Base-by-base conservation (phyloP, 1,140 invertebrate species). In the Eciton burchellii region DNA sequence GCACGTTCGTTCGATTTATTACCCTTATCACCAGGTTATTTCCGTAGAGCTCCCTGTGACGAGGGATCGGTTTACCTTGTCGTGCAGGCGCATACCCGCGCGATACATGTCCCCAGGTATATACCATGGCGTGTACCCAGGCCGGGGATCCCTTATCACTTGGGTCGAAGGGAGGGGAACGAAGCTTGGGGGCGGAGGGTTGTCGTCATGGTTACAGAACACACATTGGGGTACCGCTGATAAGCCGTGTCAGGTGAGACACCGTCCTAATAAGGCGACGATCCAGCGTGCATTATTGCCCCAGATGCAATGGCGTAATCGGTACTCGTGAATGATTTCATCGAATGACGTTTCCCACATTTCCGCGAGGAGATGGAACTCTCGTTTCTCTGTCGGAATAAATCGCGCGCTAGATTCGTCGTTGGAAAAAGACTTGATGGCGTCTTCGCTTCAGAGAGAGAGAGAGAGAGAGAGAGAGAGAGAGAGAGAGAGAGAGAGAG, bases 121-220 rank as follows among this genome's bases (percentile, higher is more conserved):
- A 59, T 43, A 35, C 35, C 35, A 35, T 35, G 35, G 35, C 35
- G 35, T 35, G 35, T 35, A 12, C 43, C n/a, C 60, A 52, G 56
- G 11, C 49, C 45, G 14, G 49, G n/a, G 63, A 81, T 49, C 45
- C 72, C 81, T 91, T 91, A 92, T 91, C 91, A 72, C 56, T 19
- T 81, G 65, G 35, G 81, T 35, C 63, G 24, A 73, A 70, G 81
- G 54, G 35, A 81, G 82, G 47, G 60, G 68, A 85, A 49, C 1
- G 43, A 45, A 82, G 56, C 47, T 59, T 59, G 60, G 72, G 74
- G 74, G 56, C 49, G 79, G 77, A 85, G 85, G 88, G 85, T 90
- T 68, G 89, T 91, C 82, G 91, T 90, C 92, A 93, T 92, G 84
- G 90, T 91, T 90, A 90, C 91, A 91, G 35, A 89, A 88, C 86